These are phyloP conservation scores for Artemia sinica DNA, from an alignment of 2,888 invertebrate species.

Conservation along the genomic window DNA sequence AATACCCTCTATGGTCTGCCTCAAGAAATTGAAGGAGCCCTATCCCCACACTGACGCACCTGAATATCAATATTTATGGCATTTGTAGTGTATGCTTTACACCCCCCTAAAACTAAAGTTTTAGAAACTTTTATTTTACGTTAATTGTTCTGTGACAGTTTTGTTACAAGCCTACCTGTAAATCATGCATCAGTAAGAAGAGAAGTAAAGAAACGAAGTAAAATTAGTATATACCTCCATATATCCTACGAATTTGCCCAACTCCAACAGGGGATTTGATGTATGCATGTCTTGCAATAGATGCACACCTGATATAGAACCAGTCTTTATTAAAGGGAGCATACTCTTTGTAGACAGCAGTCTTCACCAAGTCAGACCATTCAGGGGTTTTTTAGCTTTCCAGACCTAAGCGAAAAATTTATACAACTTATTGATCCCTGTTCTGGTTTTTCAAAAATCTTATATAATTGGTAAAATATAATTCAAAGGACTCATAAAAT, in stretches of 20 bases:
- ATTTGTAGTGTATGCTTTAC: too few relatives aligned
- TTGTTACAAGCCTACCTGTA: not conserved
- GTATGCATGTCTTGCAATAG: constrained; percentile 85
- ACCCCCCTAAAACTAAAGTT: too few relatives aligned
- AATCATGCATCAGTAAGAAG: too few relatives aligned
- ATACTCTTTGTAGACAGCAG: constrained; percentile 77
- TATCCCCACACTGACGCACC: too few relatives aligned
- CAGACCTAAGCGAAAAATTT: constrained; percentile 44
- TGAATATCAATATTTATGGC: too few relatives aligned
- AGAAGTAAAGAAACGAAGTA: not conserved
- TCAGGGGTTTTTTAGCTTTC: constrained; percentile 92
- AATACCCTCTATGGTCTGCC: too few relatives aligned
- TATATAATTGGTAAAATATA: too few relatives aligned
- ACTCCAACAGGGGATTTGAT: constrained; percentile 88
- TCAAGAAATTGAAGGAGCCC: too few relatives aligned
- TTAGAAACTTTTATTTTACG: not conserved
- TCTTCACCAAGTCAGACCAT: constrained; percentile 93
- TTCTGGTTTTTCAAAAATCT: too few relatives aligned
- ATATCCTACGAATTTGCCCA: constrained; percentile 86
- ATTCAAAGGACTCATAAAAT: too few relatives aligned
- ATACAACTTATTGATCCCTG: too few relatives aligned
- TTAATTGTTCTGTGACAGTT: not conserved
- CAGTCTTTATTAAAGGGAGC: constrained; percentile 96
- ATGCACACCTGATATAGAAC: constrained; percentile 89
- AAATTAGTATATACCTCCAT: constrained; percentile 50